Conservation (phyloP, 2,797 vertebrate genomes). For the Phataginus tetradactyla region DNA sequence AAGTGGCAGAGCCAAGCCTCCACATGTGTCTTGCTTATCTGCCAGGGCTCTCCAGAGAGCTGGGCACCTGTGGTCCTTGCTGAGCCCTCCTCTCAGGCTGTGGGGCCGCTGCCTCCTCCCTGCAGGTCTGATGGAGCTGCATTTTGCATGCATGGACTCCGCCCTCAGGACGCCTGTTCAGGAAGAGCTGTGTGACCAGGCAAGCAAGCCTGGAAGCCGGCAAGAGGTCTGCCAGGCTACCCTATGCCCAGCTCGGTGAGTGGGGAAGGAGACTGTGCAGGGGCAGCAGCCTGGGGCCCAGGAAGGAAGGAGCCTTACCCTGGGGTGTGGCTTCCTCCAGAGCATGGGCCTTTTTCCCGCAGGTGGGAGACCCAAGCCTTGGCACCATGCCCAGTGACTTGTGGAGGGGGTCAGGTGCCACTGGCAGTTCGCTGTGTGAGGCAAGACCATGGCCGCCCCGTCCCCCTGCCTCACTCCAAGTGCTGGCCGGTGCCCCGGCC, state of each 20-base stretch:
- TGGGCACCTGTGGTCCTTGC: rapidly evolving
- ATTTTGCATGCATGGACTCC: constrained; percentile 92
- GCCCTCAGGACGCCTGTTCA: constrained; percentile 86
- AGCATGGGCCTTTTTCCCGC: background rate
- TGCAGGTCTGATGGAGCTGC: constrained; percentile 89
- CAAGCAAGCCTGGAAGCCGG: constrained; percentile 88
- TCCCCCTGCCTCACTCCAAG: constrained; percentile 66
- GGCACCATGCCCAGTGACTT: constrained; percentile 61
- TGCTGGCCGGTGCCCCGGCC: constrained; percentile 53
- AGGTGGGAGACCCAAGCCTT: constrained; percentile 70
- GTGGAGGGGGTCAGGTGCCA: constrained; percentile 46
- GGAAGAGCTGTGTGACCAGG: constrained; percentile 90
- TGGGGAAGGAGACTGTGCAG: background rate
- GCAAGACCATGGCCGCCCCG: background rate
- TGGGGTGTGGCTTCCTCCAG: background rate
- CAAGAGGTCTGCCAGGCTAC: constrained; percentile 86
- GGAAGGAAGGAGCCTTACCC: rapidly evolving
- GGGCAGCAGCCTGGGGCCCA: background rate
- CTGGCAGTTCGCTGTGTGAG: constrained; percentile 63
- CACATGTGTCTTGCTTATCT: background rate
- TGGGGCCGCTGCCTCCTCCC: background rate
- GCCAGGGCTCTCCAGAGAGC: background rate
- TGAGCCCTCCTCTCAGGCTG: background rate
- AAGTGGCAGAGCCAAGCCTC: background rate
- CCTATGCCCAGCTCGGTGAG: constrained; percentile 91